A percentile compares a stretch with the other conserved stretches of the same genome.
Conservation (phyloP, 2,797 vertebrate genomes). For the Lagocephalus sceleratus region DNA sequence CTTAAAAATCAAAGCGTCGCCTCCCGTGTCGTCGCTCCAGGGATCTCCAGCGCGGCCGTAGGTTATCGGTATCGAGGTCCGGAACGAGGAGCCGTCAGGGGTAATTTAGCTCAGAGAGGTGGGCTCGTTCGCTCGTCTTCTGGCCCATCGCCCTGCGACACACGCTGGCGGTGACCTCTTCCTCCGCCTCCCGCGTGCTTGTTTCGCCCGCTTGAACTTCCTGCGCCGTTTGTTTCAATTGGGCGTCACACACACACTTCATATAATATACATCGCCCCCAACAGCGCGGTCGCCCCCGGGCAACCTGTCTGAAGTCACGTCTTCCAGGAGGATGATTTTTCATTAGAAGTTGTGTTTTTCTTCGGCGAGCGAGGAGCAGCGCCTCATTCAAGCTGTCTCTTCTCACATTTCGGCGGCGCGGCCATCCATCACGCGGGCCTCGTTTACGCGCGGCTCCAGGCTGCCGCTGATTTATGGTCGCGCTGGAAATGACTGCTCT, state of each 20-base stretch:
- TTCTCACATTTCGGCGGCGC: conserved; percentile 64
- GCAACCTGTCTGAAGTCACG: conserved; percentile 53
- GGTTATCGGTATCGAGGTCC: conserved; percentile 21
- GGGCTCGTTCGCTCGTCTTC: conserved; percentile 35
- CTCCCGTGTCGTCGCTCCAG: neutral
- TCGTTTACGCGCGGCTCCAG: conserved; percentile 58
- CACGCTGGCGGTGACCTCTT: no score
- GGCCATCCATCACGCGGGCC: conserved; percentile 63
- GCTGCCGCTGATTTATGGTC: conserved; percentile 69
- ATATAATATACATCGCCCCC: conserved; percentile 8
- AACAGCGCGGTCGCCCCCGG: conserved; percentile 24
- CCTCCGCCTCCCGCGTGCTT: no score
- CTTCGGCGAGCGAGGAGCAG: conserved; percentile 54
- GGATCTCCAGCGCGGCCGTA: conserved; percentile 15
- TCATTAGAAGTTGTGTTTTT: conserved; percentile 59
- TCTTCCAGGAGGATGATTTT: conserved; percentile 56
- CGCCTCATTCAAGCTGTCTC: conserved; percentile 49
- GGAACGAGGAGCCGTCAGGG: conserved; percentile 55
- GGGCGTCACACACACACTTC: neutral
- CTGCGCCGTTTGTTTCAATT: neutral
- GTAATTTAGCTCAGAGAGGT: conserved; percentile 55
- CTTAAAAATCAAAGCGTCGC: no score
- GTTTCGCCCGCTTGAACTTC: neutral
- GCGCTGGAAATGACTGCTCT: conserved; percentile 53
- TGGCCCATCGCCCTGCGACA: conserved; percentile 2